A percentile compares a stretch with the other conserved stretches of the same genome.
Conservation (phyloP, 2,888 invertebrate genomes). For the Epicampocera succincta region DNA sequence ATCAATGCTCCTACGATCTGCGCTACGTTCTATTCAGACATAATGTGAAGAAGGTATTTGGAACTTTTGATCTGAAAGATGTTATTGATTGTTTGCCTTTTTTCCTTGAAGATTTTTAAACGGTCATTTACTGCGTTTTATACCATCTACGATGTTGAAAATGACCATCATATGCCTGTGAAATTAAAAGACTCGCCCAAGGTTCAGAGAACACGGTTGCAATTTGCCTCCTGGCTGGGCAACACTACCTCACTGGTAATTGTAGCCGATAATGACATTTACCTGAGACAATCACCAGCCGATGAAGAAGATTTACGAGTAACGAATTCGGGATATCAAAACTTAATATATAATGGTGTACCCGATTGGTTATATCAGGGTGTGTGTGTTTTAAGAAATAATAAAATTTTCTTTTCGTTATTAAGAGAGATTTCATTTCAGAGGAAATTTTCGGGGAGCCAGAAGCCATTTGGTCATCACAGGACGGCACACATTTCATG, state of each 20-base stretch:
- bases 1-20: constrained; percentile 92
- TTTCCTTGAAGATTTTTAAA: constrained; percentile 87
- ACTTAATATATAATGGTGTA: constrained; percentile 93
- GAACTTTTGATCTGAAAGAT: neutral
- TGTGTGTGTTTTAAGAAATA: constrained; percentile 82
- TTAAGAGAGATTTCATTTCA: constrained; percentile 79
- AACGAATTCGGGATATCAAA: constrained; percentile 90
- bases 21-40: constrained; percentile 94
- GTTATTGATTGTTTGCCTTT: neutral
- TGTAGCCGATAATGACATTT: constrained; percentile 94
- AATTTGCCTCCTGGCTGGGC: constrained; percentile 92
- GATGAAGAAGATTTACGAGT: constrained; percentile 86
- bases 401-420: too few species aligned
- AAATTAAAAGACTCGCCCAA: constrained; percentile 89
- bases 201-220: constrained; percentile 88
- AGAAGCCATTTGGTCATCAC: constrained; percentile 93
- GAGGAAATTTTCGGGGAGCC: constrained; percentile 93
- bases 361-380: constrained; percentile 99
- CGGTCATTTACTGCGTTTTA: constrained; percentile 93
- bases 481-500: constrained; percentile 90
- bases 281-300: constrained; percentile 88
- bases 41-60: constrained; percentile 91
- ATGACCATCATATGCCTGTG: constrained; percentile 93
- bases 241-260: constrained; percentile 89
- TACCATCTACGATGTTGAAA: constrained; percentile 94